Evolutionary conservation across 2,797 vertebrate species (phyloP).

Genomic region (Acrossocheilus fasciatus): DNA sequence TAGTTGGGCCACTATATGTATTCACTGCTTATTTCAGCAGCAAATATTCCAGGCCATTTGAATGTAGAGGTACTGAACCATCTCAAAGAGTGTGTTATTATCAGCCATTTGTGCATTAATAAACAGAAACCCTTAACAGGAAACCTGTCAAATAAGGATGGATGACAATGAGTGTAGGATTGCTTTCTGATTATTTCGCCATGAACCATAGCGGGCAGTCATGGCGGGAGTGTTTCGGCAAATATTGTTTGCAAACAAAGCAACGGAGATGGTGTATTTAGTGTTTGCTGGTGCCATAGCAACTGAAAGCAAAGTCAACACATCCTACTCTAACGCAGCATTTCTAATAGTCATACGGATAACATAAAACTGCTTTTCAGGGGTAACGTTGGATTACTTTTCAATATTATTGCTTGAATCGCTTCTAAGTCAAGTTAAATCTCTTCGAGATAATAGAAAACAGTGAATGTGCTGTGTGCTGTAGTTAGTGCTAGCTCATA

Average conservation of each 20-base stretch:
- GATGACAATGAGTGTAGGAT: constrained; percentile 15
- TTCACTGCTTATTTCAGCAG: constrained; percentile 30
- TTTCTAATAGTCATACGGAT: not conserved
- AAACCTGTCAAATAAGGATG: constrained; percentile 35
- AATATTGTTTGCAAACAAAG: constrained; percentile 40
- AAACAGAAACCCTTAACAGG: constrained; percentile 46
- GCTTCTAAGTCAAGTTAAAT: constrained; percentile 7
- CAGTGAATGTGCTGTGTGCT: not conserved
- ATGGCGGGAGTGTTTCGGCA: constrained; percentile 3
- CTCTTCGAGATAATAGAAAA: constrained; percentile 8
- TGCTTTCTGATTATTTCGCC: constrained; percentile 39
- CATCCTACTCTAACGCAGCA: not conserved
- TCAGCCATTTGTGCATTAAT: constrained; percentile 51
- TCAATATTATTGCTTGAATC: not conserved
- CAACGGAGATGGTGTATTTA: not conserved
- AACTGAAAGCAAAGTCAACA: constrained; percentile 33
- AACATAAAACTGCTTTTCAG: not conserved
- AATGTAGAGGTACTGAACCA: constrained; percentile 25
- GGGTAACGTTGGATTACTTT: not conserved
- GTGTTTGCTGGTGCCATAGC: constrained; percentile 39
- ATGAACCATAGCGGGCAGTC: not conserved
- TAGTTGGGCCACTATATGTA: not conserved
- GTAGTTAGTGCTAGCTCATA: constrained; percentile 44
- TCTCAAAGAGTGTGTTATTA: constrained; percentile 32
- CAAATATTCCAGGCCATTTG: constrained; percentile 13